Base-by-base conservation (phyloP, 2,888 invertebrate genomes). In the Leptopilina myrica region DNA sequence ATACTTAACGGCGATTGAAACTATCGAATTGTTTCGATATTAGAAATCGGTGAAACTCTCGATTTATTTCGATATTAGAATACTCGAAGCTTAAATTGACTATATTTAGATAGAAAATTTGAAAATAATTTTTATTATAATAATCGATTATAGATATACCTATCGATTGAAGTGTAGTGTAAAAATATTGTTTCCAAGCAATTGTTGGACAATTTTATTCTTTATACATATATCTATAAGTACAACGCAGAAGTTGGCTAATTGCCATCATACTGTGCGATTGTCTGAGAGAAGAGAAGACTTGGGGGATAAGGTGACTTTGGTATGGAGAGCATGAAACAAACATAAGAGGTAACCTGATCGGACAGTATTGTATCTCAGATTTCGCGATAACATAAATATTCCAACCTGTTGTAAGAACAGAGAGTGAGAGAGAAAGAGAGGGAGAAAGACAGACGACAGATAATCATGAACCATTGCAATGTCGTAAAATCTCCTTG, bases 371-470 rank as follows among this genome's bases (percentile, higher is more conserved):
- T 87, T 87, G 88, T 87, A 85, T 87, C 86, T 88, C 87, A 84
- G 84, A 87, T 88, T 88, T 87, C 88, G 85, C 85, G 87, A 87
- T 88, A 86, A 76, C 83, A 87, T 86, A 86, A 87, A 87, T 88
- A 87, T 82, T 84, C 80, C 80, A 75, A 77, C 80, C 79, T 81
- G 78, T 49, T 80, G 82, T 78, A 81, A 84, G 79, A 79, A 80
- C 81, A 66, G 82, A 80, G 81, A 78, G 79, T 7, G 46, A 46
- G 81, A 80, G 79, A 20, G 20, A 20, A 8, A 46, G 81, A 80
- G 79, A 20, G 20, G 1, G 20, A 20, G 20, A 20, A 20, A 20
- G 20, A 20, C 20, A 20, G 20, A 82, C 64, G 43, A 73, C 56
- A 77, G 73, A 81, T 79, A 79, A 81, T 83, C 81, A 76, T 77